phyloP scores from a whole-genome alignment of 2,888 invertebrate species.

The Mesodorylaimus sp. region DNA sequence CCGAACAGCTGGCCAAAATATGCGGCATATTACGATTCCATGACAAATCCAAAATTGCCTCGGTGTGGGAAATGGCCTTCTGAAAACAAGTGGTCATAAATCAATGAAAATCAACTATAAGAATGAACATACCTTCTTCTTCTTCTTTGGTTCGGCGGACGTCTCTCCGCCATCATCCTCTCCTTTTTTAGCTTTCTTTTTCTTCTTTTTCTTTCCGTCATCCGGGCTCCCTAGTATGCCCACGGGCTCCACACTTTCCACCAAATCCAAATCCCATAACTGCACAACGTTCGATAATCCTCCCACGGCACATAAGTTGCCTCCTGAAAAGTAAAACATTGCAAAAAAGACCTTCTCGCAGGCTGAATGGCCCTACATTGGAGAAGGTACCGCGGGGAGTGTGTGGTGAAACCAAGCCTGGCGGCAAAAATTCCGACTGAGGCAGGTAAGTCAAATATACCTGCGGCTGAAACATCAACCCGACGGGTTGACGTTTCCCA shows the following conservation, averaged over 20 bases:
- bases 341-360: too few relatives aligned
- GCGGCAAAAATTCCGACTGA: too few relatives aligned
- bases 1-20: conserved; percentile 73
- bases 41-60: conserved; percentile 67
- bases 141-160: not conserved
- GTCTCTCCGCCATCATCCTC: too few relatives aligned
- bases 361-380: too few relatives aligned
- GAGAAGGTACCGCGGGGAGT: too few relatives aligned
- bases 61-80: conserved; percentile 46
- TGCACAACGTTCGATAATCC: conserved; percentile 78
- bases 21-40: conserved; percentile 53
- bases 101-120: not conserved
- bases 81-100: not conserved
- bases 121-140: conserved; percentile 3
- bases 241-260: conserved; percentile 71
- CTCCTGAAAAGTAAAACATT: too few relatives aligned
- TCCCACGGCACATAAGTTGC: conserved; percentile 75
- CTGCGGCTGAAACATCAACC: too few relatives aligned
- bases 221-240: conserved; percentile 53
- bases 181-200: too few relatives aligned
- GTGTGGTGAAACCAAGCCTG: too few relatives aligned
- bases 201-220: conserved; percentile 54
- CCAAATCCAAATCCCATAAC: conserved; percentile 89
- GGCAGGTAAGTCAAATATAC: too few relatives aligned
- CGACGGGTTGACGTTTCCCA: too few relatives aligned